These are phyloP conservation scores for Microcebus ravelobensis DNA, from an alignment of 2,113 vertebrate species.

Conservation along the genomic window DNA sequence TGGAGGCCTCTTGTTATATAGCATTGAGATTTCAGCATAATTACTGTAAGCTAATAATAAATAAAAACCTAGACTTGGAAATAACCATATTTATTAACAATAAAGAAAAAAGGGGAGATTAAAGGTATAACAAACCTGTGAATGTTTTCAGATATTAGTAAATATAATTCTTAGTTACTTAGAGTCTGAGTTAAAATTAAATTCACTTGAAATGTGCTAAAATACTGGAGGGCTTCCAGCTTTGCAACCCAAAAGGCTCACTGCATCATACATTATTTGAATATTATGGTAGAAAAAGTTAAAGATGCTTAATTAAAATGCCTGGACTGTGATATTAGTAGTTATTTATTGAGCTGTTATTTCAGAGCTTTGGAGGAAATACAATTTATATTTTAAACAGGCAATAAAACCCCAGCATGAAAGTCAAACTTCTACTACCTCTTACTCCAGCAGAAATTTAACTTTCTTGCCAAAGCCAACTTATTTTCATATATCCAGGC, in stretches of 20 bases:
- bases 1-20: background rate
- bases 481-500: constrained; percentile 19
- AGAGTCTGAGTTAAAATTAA: constrained; percentile 38
- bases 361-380: constrained; percentile 46
- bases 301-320: constrained; percentile 67
- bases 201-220: constrained; percentile 23
- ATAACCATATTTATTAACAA: constrained; percentile 41
- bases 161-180: constrained; percentile 51
- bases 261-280: background rate
- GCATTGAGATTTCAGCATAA: background rate
- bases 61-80: constrained; percentile 16
- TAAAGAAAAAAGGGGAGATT: constrained; percentile 15
- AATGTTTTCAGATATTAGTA: constrained; percentile 50
- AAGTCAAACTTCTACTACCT: constrained; percentile 43
- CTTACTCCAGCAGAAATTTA: constrained; percentile 45
- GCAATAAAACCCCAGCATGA: constrained; percentile 11
- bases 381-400: constrained; percentile 48
- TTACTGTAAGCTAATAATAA: background rate
- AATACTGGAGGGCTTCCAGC: constrained; percentile 11
- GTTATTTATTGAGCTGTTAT: constrained; percentile 58
- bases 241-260: background rate
- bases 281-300: constrained; percentile 6
- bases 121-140: constrained; percentile 29
- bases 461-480: constrained; percentile 21
- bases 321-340: background rate